Conservation (phyloP, 1,140 invertebrate species). For the Ceratosolen solmsi region DNA sequence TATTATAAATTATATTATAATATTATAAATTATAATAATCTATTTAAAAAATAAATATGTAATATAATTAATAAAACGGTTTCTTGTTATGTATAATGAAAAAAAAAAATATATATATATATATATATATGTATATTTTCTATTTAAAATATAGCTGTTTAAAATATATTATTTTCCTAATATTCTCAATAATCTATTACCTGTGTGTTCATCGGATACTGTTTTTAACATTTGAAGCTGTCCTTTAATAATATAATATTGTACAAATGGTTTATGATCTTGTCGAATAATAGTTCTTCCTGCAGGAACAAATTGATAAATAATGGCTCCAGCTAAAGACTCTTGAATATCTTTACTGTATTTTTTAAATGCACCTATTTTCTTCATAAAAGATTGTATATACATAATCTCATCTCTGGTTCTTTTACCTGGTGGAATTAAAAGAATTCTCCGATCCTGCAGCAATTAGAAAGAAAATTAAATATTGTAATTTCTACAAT, state of each 20-base stretch:
- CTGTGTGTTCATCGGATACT: conserved; percentile 72
- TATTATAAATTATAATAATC: no score
- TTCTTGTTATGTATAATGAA: no score
- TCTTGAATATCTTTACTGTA: conserved; percentile 73
- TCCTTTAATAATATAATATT: conserved; percentile 78
- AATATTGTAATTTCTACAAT: not conserved
- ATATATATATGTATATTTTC: no score
- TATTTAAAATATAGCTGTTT: no score
- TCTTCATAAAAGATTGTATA: conserved; percentile 57
- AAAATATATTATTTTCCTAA: no score
- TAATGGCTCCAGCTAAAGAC: conserved; percentile 73
- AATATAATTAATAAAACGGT: no score
- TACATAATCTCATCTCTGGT: conserved; percentile 51
- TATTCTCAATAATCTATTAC: no score
- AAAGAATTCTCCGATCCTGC: conserved; percentile 62
- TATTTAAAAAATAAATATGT: no score
- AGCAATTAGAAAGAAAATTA: not conserved
- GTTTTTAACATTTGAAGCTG: conserved; percentile 73
- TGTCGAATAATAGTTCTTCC: conserved; percentile 75
- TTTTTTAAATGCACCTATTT: conserved; percentile 56
- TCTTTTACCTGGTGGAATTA: conserved; percentile 53
- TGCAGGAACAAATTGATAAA: conserved; percentile 75
- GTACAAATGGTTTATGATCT: conserved; percentile 72
- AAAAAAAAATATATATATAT: no score
- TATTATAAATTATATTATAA: no score